Conservation (phyloP, 2,797 vertebrate species). For the Sebastes diaconus region DNA sequence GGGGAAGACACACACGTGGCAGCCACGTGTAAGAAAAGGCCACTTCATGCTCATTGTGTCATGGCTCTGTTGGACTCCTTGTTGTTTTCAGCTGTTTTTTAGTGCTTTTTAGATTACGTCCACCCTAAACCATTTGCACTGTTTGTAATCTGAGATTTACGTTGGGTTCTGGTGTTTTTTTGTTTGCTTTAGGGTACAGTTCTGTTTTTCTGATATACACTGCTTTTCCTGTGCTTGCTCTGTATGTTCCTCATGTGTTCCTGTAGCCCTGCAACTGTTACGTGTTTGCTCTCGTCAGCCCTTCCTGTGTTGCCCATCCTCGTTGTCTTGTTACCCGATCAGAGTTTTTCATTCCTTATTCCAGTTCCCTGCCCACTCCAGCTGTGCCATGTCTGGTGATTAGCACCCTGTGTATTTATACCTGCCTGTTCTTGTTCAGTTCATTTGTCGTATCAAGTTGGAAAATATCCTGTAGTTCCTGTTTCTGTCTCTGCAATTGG, state of each 20-base stretch:
- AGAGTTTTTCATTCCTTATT: not conserved
- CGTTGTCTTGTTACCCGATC: not conserved
- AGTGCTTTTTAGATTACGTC: not conserved
- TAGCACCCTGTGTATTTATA: not conserved
- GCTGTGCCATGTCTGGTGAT: not conserved
- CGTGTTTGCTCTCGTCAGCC: too few species aligned
- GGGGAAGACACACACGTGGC: not conserved
- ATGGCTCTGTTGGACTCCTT: not conserved
- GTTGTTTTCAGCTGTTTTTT: not conserved
- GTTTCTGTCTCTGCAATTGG: not conserved
- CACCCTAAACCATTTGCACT: not conserved
- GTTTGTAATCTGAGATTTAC: not conserved
- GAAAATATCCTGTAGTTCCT: not conserved
- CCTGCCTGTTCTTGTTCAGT: not conserved
- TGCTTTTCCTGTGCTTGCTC: not conserved
- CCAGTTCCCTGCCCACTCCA: not conserved
- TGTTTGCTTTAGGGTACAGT: too few species aligned
- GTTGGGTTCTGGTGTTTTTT: not conserved
- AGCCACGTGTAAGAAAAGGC: slow-evolving; percentile 4
- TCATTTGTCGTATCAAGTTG: not conserved
- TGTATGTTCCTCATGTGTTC: not conserved
- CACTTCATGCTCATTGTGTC: not conserved
- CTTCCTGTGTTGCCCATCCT: not conserved
- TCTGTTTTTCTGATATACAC: not conserved
- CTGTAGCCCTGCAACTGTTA: too few species aligned